These are phyloP conservation scores for Limnothrissa miodon DNA, from an alignment of 2,113 vertebrate genomes.

Conservation along the genomic window DNA sequence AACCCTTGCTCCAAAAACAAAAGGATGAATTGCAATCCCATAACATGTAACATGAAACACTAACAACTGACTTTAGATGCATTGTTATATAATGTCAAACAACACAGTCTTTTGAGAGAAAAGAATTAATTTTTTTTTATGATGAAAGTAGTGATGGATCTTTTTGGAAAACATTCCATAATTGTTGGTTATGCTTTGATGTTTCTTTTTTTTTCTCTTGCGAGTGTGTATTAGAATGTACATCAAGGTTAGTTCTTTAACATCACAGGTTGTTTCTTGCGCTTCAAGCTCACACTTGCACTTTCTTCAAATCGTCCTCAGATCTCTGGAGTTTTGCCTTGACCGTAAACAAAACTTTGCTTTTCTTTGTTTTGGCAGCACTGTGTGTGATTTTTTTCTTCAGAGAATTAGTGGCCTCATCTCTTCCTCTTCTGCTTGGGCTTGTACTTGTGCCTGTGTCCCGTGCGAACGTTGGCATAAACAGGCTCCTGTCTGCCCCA, in stretches of 20 bases:
- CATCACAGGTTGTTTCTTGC: background rate
- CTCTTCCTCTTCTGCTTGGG: constrained; percentile 33
- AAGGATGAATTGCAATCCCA: background rate
- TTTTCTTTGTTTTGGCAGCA: background rate
- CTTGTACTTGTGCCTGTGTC: constrained; percentile 26
- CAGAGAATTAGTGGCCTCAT: background rate
- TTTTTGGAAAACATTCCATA: background rate
- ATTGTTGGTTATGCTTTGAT: background rate
- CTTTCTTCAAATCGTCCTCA: background rate
- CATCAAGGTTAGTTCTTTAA: background rate
- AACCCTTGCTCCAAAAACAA: background rate
- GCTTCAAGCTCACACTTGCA: background rate
- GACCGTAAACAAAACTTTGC: background rate
- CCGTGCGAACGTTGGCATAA: constrained; percentile 64
- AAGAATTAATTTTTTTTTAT: too few species aligned
- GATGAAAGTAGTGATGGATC: background rate
- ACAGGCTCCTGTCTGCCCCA: constrained; percentile 51
- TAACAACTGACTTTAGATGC: background rate
- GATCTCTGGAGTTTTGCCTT: background rate
- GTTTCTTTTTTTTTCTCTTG: background rate
- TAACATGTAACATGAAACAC: background rate
- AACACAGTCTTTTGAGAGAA: background rate
- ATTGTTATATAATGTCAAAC: background rate
- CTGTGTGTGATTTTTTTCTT: background rate
- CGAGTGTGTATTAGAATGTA: background rate